A percentile compares a stretch with the other conserved stretches of the same genome.
phyloP scores from a whole-genome alignment of 2,888 invertebrate species.

The Panzeria rudis region DNA sequence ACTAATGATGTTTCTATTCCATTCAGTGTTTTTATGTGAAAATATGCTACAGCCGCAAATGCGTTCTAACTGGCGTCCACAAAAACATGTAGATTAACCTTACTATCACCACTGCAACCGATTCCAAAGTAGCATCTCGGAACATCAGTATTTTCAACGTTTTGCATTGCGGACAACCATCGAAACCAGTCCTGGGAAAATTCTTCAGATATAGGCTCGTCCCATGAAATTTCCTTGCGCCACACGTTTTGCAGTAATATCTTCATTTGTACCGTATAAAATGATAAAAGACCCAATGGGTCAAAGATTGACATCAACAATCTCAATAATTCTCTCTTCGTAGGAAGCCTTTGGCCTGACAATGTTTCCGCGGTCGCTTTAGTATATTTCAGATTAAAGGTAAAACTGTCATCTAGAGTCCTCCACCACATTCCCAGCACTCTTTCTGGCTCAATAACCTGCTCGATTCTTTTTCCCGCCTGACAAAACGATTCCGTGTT shows the following conservation, averaged over 20 bases:
- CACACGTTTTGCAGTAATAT: constrained; percentile 71
- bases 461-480: not conserved
- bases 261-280: constrained; percentile 62
- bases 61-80: constrained; percentile 70
- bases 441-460: not conserved
- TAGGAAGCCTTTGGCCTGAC: constrained; percentile 30
- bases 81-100: constrained; percentile 54
- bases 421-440: constrained; percentile 1
- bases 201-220: constrained; percentile 59
- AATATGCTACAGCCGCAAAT: constrained; percentile 71
- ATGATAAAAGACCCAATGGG: constrained; percentile 59
- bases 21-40: constrained; percentile 27
- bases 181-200: constrained; percentile 48
- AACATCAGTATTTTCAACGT: constrained; percentile 49
- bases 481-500: not conserved
- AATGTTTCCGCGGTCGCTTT: not conserved
- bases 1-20: constrained; percentile 60
- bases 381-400: not conserved
- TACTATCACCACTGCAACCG: not conserved
- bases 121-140: constrained; percentile 63
- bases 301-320: constrained; percentile 70
- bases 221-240: constrained; percentile 64
- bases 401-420: not conserved
- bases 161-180: constrained; percentile 45
- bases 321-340: constrained; percentile 67